Conservation (phyloP, 2,797 vertebrate genomes). For the Leptatherina wallacei region DNA sequence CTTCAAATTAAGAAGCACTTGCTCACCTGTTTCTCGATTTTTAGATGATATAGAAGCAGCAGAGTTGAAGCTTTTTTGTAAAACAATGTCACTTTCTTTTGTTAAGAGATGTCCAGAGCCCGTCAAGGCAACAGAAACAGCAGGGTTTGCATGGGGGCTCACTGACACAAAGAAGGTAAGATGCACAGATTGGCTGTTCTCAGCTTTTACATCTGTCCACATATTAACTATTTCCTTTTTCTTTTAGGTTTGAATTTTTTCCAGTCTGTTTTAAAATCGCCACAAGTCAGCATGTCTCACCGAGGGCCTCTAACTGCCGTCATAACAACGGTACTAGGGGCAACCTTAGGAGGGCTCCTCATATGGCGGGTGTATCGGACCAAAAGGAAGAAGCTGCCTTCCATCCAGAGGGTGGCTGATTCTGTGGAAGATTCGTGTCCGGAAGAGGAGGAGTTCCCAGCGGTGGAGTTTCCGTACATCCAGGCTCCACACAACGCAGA, state of each 20-base stretch:
- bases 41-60: background rate
- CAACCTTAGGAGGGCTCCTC: slow-evolving; percentile 88
- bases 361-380: slow-evolving; percentile 86
- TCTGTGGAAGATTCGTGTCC: slow-evolving; percentile 30
- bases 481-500: background rate
- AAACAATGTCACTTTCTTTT: background rate
- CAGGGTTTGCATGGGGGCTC: slow-evolving; percentile 18
- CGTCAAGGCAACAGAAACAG: slow-evolving; percentile 17
- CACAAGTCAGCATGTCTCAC: slow-evolving; percentile 83
- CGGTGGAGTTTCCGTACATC: slow-evolving; percentile 2
- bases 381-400: slow-evolving; percentile 78
- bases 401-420: slow-evolving; percentile 54
- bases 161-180: slow-evolving; percentile 55
- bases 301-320: slow-evolving; percentile 84
- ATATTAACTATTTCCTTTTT: background rate
- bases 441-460: slow-evolving; percentile 11
- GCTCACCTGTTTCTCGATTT: background rate
- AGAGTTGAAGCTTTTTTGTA: background rate
- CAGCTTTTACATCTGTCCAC: background rate
- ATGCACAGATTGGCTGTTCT: rapidly evolving
- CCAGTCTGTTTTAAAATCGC: slow-evolving; percentile 5
- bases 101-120: slow-evolving; percentile 45
- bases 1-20: background rate
- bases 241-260: slow-evolving; percentile 42
- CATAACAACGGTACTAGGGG: slow-evolving; percentile 87